Base-by-base conservation (phyloP, 1,140 invertebrate species). In the Eumeta japonica region DNA sequence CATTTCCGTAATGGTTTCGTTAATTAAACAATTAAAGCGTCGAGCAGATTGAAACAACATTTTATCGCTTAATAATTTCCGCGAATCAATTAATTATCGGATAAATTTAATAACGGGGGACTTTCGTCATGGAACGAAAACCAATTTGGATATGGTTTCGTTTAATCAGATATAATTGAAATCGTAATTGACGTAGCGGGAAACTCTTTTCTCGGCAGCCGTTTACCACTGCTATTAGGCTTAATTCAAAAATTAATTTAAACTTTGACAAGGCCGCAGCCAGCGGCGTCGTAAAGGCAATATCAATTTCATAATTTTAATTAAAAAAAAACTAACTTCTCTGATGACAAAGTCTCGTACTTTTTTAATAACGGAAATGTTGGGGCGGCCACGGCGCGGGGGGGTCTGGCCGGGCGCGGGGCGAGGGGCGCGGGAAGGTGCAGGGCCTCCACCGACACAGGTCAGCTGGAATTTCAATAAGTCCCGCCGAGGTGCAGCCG, bases 221-320 rank as follows among this genome's bases (percentile, higher is more conserved):
- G 60, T 65, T 71, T 67, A 68, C 64, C 66, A 58, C 50, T 67
- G 64, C 62, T 58, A 74, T 71, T 74, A 71, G 65, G 62, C 65
- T 70, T 74, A 68, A 71, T 74, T 71, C 66, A 74, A 74, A 71
- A 71, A 74, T 71, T 71, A 74, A 74, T 74, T 74, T 74, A 70
- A 74, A 71, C 66, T 74, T 74, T 71, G 55, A 64, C 58, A 66
- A 74, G 70, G 62, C 62, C 66, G 55, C 55, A 50, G 53, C 54
- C 58, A 56, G 62, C 58, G 62, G 55, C 58, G 48, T 49, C 58
- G 62, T 66, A 65, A 74, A 68, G 58, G 66, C 66, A 74, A 73
- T 75, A 76, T 75, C 71, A 77, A 76, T 77, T 75, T 76, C 67
- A 75, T 76, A 74, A 77, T 76, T 76, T 75, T 77, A 76, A 77